Percentiles rank a stretch among this genome's conserved stretches.
Evolutionary conservation across 2,888 invertebrate genomes (phyloP).

Genomic region (Scaptomyza parva): DNA sequence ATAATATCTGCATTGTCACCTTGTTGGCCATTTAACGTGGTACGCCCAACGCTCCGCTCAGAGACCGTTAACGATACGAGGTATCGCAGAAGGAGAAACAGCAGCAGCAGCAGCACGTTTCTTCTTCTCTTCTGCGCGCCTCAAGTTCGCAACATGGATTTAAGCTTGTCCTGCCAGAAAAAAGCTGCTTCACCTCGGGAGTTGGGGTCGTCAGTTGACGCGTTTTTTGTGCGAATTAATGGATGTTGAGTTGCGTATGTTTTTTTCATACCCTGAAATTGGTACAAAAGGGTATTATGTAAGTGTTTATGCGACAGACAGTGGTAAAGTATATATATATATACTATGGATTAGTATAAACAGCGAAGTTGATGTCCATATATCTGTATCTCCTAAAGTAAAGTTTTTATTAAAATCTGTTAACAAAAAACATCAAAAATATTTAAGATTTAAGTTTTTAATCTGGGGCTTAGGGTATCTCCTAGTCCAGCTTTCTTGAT

Average conservation of each 20-base stretch:
- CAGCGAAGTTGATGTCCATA: too few relatives aligned
- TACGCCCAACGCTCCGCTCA: conserved; percentile 43
- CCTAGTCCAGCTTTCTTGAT: too few relatives aligned
- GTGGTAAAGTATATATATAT: too few relatives aligned
- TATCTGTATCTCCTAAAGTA: too few relatives aligned
- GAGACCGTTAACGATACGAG: conserved; percentile 4
- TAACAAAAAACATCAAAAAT: too few relatives aligned
- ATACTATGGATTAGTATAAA: too few relatives aligned
- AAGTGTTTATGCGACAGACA: too few relatives aligned
- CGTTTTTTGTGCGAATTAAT: not conserved
- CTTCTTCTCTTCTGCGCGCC: conserved; percentile 8
- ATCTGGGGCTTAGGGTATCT: too few relatives aligned
- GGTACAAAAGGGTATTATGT: too few relatives aligned
- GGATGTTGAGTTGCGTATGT: conserved; percentile 1
- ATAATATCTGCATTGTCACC: conserved; percentile 82
- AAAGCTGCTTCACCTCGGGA: conserved; percentile 12
- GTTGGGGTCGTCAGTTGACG: conserved; percentile 2
- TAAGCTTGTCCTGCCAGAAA: conserved; percentile 37
- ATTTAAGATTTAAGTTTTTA: too few relatives aligned
- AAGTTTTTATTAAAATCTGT: too few relatives aligned
- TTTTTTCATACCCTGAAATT: too few relatives aligned
- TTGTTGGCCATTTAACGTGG: conserved; percentile 74
- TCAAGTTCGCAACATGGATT: conserved; percentile 39
- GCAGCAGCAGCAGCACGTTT: not conserved
- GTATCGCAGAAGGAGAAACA: not conserved